Base-by-base conservation (phyloP, 2,113 vertebrate genomes). In the Odocoileus hemionus region DNA sequence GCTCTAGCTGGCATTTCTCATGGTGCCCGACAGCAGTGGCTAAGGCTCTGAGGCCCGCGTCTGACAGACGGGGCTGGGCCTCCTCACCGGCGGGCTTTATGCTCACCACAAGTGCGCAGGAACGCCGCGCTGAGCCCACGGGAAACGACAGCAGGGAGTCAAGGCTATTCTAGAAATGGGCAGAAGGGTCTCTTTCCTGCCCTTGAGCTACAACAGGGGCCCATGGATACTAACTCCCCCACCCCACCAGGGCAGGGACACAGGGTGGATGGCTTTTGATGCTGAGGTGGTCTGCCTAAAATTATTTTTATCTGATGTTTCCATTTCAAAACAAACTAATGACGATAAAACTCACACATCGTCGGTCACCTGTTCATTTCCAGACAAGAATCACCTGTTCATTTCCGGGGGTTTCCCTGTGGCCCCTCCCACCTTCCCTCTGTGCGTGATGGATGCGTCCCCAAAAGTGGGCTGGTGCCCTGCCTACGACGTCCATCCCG, bases 141-240 rank as follows among this genome's bases (percentile, higher is more conserved):
- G 50, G n/a, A 87, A 76, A 33, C 0, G 15, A 17, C 13, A 61
- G 45, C 39, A 2, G 8, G 30, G 43, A 47, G 76, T 30, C 45
- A 3, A 28, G 1, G 30, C 17, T 43, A 10, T 79, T 33, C 36
- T 54, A 45, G 57, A 45, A 43, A 17, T 6, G 12, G 11, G 4
- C 43, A 30, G 2, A 7, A 21, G 28, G n/a, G 9, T 16, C 45
- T 33, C 14, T 28, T 19, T 17, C 33, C 19, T 1, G 5, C 39
- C 28, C 33, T n/a, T 7, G 43, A 60, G 16, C n/a, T 8, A 2
- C 2, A 23, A 4, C 8, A 6, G 25, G 26, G 11, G 0, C 2
- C 0, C 7, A 0, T 6, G 19, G 36, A 3, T 5, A 3, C 52
- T 11, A 43, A 7, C 0, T 2, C 45, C 6, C 8, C 13, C 2